Percentiles rank a stretch among this genome's conserved stretches.
Evolutionary conservation across 2,113 vertebrate genomes (phyloP).

Genomic region (Romanogobio albipinnatus): DNA sequence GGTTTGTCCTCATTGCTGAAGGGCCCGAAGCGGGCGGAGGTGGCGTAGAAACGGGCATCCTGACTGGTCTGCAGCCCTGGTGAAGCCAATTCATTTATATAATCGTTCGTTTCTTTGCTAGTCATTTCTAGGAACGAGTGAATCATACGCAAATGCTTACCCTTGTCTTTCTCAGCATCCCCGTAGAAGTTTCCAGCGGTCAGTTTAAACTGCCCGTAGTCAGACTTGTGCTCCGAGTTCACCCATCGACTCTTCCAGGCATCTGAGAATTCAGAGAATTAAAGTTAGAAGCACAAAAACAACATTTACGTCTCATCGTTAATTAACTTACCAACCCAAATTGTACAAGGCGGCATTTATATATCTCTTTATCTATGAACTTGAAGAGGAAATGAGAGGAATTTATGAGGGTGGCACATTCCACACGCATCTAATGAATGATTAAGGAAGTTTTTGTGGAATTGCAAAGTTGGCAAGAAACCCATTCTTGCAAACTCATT

Average conservation of each 20-base stretch:
- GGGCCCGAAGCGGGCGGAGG: slow-evolving; percentile 80
- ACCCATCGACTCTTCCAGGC: slow-evolving; percentile 88
- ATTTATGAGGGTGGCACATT: background rate
- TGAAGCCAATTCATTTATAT: background rate
- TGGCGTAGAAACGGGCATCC: slow-evolving; percentile 84
- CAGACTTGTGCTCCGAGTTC: slow-evolving; percentile 90
- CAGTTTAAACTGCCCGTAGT: slow-evolving; percentile 89
- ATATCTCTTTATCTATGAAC: background rate
- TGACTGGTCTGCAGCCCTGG: slow-evolving; percentile 87
- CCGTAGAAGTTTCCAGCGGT: slow-evolving; percentile 90
- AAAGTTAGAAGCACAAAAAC: background rate
- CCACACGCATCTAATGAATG: background rate
- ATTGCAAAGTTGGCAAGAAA: background rate
- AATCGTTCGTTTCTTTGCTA: background rate
- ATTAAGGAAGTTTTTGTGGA: slow-evolving; percentile 16
- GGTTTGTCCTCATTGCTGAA: slow-evolving; percentile 85
- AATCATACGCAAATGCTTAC: slow-evolving; percentile 62
- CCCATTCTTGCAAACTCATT: slow-evolving; percentile 2
- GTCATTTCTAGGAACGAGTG: background rate
- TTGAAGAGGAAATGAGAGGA: background rate
- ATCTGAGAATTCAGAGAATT: slow-evolving; percentile 61
- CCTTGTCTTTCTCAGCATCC: slow-evolving; percentile 92
- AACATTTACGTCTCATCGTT: background rate
- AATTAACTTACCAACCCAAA: background rate
- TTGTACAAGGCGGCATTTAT: background rate